Evolutionary conservation across 1,140 invertebrate species (phyloP).

Genomic region (Lordiphosa clarofinis): DNA sequence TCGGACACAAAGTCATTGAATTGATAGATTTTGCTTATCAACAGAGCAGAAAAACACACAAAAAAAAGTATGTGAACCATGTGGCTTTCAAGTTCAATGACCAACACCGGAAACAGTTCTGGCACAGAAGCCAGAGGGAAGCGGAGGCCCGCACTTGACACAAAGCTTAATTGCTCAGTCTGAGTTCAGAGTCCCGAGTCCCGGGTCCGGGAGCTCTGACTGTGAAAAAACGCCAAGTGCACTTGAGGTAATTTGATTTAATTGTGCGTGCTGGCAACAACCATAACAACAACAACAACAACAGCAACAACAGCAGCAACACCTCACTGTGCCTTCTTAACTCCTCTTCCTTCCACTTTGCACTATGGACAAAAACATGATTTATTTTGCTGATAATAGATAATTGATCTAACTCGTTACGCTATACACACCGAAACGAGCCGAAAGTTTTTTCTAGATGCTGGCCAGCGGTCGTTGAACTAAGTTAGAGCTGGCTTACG

Average conservation of each 20-base stretch:
- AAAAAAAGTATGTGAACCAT: constrained; percentile 1
- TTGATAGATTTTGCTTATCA: constrained; percentile 7
- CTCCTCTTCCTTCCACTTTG: no score
- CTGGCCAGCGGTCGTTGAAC: no score
- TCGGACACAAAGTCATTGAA: constrained; percentile 1
- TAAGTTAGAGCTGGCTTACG: no score
- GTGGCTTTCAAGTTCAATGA: constrained; percentile 46
- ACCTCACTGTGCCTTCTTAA: no score
- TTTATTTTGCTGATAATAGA: no score
- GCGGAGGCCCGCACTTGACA: constrained; percentile 40
- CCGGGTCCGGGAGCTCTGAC: constrained; percentile 20
- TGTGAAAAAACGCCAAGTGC: constrained; percentile 64
- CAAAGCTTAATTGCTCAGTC: constrained; percentile 59
- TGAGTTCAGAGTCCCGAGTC: constrained; percentile 7
- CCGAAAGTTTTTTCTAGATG: no score
- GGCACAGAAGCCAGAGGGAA: neutral
- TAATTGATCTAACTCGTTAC: no score
- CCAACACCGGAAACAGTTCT: constrained; percentile 46
- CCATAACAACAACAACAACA: constrained; percentile 27
- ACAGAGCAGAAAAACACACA: neutral
- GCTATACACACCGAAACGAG: no score
- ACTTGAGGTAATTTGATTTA: constrained; percentile 77
- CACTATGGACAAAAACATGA: no score
- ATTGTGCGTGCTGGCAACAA: constrained; percentile 59
- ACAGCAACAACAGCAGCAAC: constrained; percentile 22